These are phyloP conservation scores for Platorchestia sp. DNA, from an alignment of 1,140 invertebrate species.

Conservation along the genomic window DNA sequence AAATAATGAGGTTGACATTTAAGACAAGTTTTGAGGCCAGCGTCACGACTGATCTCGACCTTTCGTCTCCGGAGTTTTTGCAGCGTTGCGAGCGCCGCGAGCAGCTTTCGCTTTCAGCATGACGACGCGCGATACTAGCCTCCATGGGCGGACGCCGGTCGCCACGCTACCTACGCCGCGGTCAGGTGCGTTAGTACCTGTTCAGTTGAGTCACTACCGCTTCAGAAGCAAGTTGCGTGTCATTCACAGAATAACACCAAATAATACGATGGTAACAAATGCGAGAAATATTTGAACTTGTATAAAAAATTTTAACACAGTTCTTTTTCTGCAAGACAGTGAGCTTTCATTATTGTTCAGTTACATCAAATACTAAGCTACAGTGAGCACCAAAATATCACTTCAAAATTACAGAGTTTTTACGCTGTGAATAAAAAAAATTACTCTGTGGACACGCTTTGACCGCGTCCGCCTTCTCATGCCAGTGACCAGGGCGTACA, in stretches of 20 bases:
- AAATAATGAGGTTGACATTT: constrained; percentile 48
- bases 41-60: constrained; percentile 18
- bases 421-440: background rate
- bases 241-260: background rate
- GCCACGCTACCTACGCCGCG: background rate
- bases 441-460: background rate
- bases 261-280: no score
- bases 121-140: background rate
- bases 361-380: background rate
- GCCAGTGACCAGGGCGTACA: no score
- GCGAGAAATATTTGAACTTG: background rate
- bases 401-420: background rate
- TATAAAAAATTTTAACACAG: background rate
- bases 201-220: background rate
- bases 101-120: background rate
- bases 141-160: background rate
- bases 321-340: background rate
- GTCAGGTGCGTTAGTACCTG: background rate
- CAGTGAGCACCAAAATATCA: background rate
- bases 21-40: background rate
- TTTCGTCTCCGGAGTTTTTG: background rate
- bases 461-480: background rate
- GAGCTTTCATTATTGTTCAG: background rate
- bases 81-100: background rate
- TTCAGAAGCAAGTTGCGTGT: background rate